Evolutionary conservation across 2,113 vertebrate genomes (phyloP), one percentile per base, ranked within the genome.

Genomic region (Mesoclemmys tuberculata): DNA sequence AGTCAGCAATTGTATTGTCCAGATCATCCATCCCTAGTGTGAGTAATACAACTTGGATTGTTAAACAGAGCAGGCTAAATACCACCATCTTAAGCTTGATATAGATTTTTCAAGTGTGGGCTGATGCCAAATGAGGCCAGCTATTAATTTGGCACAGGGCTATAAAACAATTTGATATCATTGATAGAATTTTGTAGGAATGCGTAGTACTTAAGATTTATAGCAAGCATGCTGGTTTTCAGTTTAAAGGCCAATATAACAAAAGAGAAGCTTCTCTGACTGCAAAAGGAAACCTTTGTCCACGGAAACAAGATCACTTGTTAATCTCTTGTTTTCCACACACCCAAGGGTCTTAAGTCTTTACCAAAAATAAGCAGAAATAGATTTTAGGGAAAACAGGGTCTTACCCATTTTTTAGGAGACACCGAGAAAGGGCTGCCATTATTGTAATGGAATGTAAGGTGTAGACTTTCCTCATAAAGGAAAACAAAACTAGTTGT

Each of bases 121-220:
- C 87, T 92, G 93, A 96, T 93, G 93, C 58, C 41, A 80, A 94
- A 96, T 89, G 88, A 98, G 97, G 92, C 95, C 93, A 89, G 54
- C 13, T 80, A 94, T 97, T 97, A 97, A 93, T 84, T 94, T 95
- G 92, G 92, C 84, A 56, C 1, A 6, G 29, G 31, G 74, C 49
- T 93, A 68, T 94, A 94, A 97, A 96, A 95, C 68, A 0, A 92
- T 85, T 92, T 88, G 79, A 93, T 92, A 90, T 49, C 71, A 27
- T 93, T 89, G 83, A 84, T 48, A 93, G 91, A 86, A 90, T 90
- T 95, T 92, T 88, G 61, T 68, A 95, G 94, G 80, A 96, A 96
- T 96, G 83, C 92, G 71, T n/a, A 81, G 91, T 7, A 35, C 54
- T 89, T 84, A 87, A 88, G 94, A 93, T 91, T 95, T 96, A 92